phyloP scores from a whole-genome alignment of 1,140 invertebrate species.

The Cephus cinctus region DNA sequence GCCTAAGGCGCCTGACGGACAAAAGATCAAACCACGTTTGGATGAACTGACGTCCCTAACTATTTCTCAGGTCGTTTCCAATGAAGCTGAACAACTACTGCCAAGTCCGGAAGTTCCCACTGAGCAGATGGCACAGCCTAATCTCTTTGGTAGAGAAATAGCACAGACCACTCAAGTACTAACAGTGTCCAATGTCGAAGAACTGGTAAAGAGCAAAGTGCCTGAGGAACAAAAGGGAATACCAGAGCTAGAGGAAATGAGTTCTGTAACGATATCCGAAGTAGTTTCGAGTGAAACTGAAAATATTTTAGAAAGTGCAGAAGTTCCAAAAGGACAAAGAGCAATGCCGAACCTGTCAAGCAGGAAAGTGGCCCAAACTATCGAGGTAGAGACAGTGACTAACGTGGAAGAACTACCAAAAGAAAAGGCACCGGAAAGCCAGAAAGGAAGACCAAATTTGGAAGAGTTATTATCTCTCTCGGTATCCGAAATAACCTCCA shows the following conservation, averaged over 20 bases:
- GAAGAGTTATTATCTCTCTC: slow-evolving; percentile 21
- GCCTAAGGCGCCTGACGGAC: slow-evolving; percentile 20
- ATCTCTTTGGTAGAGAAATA: slow-evolving; percentile 27
- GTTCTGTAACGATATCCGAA: slow-evolving; percentile 34
- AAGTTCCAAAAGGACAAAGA: slow-evolving; percentile 19
- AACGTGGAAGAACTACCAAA: slow-evolving; percentile 21
- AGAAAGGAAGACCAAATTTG: slow-evolving; percentile 17
- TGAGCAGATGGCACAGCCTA: slow-evolving; percentile 25
- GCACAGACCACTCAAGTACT: slow-evolving; percentile 35
- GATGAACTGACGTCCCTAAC: slow-evolving; percentile 32
- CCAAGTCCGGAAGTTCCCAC: slow-evolving; percentile 19
- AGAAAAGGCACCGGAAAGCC: slow-evolving; percentile 17
- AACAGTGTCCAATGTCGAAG: slow-evolving; percentile 18
- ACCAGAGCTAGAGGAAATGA: slow-evolving; percentile 24
- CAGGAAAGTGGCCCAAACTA: slow-evolving; percentile 31
- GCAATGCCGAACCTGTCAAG: slow-evolving; percentile 24
- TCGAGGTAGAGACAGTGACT: slow-evolving; percentile 27
- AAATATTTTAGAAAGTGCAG: slow-evolving; percentile 19
- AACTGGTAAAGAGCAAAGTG: slow-evolving; percentile 13
- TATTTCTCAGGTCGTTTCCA: slow-evolving; percentile 32
- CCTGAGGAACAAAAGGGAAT: slow-evolving; percentile 23
- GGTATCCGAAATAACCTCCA: slow-evolving; percentile 19
- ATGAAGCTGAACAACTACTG: slow-evolving; percentile 34
- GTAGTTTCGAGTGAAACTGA: slow-evolving; percentile 26
- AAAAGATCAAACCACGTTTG: slow-evolving; percentile 25